A percentile compares a stretch with the other conserved stretches of the same genome.
Conservation (phyloP, 2,797 vertebrate species). For the Notolabrus celidotus region DNA sequence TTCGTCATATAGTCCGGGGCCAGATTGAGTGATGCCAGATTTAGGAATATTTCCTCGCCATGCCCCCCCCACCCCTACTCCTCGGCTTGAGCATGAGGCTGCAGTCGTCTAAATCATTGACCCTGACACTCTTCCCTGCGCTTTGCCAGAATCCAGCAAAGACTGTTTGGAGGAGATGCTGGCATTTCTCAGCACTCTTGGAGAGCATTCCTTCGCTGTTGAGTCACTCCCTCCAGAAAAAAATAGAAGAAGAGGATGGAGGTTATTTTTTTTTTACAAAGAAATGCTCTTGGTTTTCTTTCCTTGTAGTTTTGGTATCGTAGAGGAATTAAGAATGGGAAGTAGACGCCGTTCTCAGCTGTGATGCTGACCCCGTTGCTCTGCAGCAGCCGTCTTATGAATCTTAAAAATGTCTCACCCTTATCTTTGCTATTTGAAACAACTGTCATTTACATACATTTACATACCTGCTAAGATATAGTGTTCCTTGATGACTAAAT, state of each 20-base stretch:
- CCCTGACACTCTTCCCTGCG: conserved; percentile 51
- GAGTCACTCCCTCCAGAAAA: conserved; percentile 58
- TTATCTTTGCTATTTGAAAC: conserved; percentile 44
- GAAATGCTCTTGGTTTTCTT: conserved; percentile 33
- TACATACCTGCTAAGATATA: conserved; percentile 69
- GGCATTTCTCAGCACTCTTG: conserved; percentile 57
- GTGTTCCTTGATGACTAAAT: conserved; percentile 71
- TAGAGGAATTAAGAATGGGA: conserved; percentile 55
- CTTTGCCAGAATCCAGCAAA: conserved; percentile 61
- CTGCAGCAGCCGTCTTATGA: conserved; percentile 16
- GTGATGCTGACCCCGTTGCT: conserved; percentile 41
- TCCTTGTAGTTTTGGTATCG: conserved; percentile 1
- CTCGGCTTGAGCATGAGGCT: conserved; percentile 22
- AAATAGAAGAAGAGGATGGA: conserved; percentile 15
- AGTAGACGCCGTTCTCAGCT: conserved; percentile 50
- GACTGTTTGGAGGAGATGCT: conserved; percentile 62
- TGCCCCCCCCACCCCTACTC: background rate
- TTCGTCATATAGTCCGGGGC: conserved; percentile 73
- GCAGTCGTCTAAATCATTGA: conserved; percentile 58
- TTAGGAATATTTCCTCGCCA: conserved; percentile 34
- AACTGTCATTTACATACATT: conserved; percentile 74
- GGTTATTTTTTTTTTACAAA: conserved; percentile 36
- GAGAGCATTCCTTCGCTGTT: conserved; percentile 68
- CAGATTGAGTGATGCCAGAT: conserved; percentile 52
- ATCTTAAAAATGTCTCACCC: conserved; percentile 57